Evolutionary conservation across 2,888 invertebrate species (phyloP).

Genomic region (Macropis europaea): DNA sequence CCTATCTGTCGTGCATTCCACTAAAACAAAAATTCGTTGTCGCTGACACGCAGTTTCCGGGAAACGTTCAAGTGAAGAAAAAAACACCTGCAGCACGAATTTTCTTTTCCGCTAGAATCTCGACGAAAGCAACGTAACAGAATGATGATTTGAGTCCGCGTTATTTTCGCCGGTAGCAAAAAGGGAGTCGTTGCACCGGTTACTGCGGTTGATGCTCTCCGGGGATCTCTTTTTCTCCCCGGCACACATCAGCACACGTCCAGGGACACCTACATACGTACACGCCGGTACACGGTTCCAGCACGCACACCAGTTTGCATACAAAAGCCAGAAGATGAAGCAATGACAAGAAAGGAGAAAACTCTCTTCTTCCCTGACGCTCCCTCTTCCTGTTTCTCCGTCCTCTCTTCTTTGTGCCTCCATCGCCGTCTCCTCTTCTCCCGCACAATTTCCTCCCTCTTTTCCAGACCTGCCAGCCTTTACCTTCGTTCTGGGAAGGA

Average conservation of each 20-base stretch:
- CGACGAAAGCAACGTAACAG: not conserved
- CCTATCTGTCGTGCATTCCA: too few relatives aligned
- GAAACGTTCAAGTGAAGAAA: too few relatives aligned
- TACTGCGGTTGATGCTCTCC: slow-evolving; percentile 29
- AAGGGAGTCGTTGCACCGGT: slow-evolving; percentile 15
- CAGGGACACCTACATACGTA: not conserved
- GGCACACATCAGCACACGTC: not conserved
- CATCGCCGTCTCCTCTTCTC: slow-evolving; percentile 9
- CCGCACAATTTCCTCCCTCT: slow-evolving; percentile 57
- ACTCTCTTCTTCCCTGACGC: not conserved
- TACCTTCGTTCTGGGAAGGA: not conserved
- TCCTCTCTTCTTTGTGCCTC: slow-evolving; percentile 25
- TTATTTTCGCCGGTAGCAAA: slow-evolving; percentile 3
- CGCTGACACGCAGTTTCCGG: too few relatives aligned
- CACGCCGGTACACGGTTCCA: not conserved
- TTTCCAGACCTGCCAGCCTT: slow-evolving; percentile 20
- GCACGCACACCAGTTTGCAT: slow-evolving; percentile 6
- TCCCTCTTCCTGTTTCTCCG: slow-evolving; percentile 8
- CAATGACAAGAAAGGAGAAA: slow-evolving; percentile 15
- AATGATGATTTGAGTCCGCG: not conserved
- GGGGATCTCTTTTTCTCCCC: not conserved
- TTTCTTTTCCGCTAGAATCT: not conserved
- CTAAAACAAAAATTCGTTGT: too few relatives aligned
- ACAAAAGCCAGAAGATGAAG: slow-evolving; percentile 33
- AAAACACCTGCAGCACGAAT: too few relatives aligned